Evolutionary conservation across 2,888 invertebrate genomes (phyloP), one percentile per base, ranked within the genome.

Genomic region (Lithophane leautieri): DNA sequence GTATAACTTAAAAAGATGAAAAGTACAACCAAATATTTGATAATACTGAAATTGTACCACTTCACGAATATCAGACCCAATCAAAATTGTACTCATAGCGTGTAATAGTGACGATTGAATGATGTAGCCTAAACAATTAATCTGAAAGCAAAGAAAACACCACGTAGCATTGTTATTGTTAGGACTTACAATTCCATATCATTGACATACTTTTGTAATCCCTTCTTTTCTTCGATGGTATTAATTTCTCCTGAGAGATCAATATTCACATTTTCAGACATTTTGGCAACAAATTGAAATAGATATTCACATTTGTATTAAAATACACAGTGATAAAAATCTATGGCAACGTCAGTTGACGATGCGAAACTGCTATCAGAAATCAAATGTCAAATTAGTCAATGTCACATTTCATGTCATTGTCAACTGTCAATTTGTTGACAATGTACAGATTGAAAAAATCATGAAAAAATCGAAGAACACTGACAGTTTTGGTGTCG

Each of bases 151-250:
- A 71, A 22, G 67, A 86, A 89, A 84, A 90, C 89, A 92, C 92
- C 92, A 93, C 93, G 92, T 92, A 92, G 88, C 89, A 83, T 81
- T 89, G 90, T 91, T 89, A 88, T 91, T 86, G 89, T 71, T 73
- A 82, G 7, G 86, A 96, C 96, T 96, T 95, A 96, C 96, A 94
- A 91, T 93, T 96, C 96, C 92, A 95, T 89, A 91, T 96, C 94
- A 95, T 94, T 94, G 89, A 96, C 96, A 94, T 96, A 97, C 97
- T 97, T 96, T 94, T 95, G 95, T 73, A 96, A 95, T 81, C 96
- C 96, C 90, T 92, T 95, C 85, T 95, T 96, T 88, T 96, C 95
- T 12, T 92, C 86, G 22, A 94, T 92, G 25, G 96, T 93, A 89
- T 93, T 94, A 50, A 97, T 96, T 92, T 97, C 96, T 73, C 97